Evolutionary conservation across 2,888 invertebrate species (phyloP), one percentile per base, ranked within the genome.

Genomic region (Lissocephala sabroskyi): DNA sequence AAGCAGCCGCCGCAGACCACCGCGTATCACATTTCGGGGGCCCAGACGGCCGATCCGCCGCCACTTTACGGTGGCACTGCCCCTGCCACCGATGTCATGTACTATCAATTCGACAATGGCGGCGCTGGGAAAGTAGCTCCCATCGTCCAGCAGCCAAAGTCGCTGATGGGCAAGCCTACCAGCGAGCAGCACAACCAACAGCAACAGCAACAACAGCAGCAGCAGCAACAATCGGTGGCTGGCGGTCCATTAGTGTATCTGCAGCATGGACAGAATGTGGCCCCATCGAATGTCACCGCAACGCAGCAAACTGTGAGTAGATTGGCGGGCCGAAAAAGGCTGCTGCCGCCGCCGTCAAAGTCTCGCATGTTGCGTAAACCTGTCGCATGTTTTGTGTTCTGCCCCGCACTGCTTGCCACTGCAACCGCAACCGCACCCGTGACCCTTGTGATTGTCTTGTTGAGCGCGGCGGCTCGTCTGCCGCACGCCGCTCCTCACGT

Each of bases 11-110:
- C n/a, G n/a, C 59, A 62, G 30, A 65, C 74, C 30, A 67, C 64
- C 33, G 83, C 82, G n/a, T 82, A 82, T 74, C 83, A 82, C 56
- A 82, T 82, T 64, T 82, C 83, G 2, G 83, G 83, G 18, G 66
- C 82, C 35, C 83, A 82, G 52, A 83, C 83, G 1, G 82, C 83
- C 5, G 83, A 82, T 63, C 67, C 79, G n/a, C 79, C 82, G 44
- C 82, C 79, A 32, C 65, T 79, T 9, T 82, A 74, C 45, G 81
- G 78, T 23, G 81, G 81, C 41, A 68, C 82, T 13, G 64, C 80
- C 45, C 79, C 81, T 49, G 80, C 81, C 49, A 74, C 64, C 45
- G 82, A 82, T 60, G 83, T 82, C 57, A 70, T 82, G 62, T 82
- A 83, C 66, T 82, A 82, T 70, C 82, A 83, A 56, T 82, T 82